Conservation (phyloP, 2,888 invertebrate species). For the Cheilosia vernalis region DNA sequence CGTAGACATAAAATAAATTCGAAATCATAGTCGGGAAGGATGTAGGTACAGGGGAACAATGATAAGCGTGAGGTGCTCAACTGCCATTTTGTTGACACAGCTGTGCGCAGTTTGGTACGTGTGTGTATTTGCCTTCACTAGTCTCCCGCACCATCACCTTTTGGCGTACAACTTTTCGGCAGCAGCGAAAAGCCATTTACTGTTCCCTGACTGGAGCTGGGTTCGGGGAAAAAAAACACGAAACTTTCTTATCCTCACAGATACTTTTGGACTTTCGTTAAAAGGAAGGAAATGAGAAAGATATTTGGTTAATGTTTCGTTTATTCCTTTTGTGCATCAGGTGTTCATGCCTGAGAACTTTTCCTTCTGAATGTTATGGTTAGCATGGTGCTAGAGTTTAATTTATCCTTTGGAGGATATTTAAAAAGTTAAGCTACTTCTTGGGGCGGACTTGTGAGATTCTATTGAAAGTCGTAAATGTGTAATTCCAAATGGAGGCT, state of each 20-base stretch:
- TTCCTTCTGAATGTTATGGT: conserved; percentile 31
- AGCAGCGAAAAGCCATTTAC: conserved; percentile 61
- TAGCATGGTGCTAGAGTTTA: conserved; percentile 25
- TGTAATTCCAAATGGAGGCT: conserved; percentile 44
- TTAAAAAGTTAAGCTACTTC: conserved; percentile 25
- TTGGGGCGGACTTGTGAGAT: neutral
- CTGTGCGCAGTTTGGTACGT: conserved; percentile 32
- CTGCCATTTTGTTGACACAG: conserved; percentile 39
- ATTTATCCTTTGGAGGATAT: conserved; percentile 43
- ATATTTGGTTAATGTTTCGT: conserved; percentile 68
- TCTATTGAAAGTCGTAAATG: conserved; percentile 39
- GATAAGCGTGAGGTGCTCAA: conserved; percentile 26
- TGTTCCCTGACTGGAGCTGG: conserved; percentile 38
- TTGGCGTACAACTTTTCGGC: conserved; percentile 33
- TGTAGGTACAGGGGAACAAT: conserved; percentile 13
- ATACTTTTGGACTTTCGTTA: conserved; percentile 17
- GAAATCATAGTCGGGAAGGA: conserved; percentile 27
- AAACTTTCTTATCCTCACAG: conserved; percentile 31
- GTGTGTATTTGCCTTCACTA: conserved; percentile 1
- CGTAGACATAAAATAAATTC: conserved; percentile 36
- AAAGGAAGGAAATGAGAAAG: conserved; percentile 40
- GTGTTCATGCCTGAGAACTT: conserved; percentile 57
- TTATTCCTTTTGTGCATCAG: conserved; percentile 69
- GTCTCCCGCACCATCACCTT: neutral
- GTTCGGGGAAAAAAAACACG: neutral